phyloP scores from a whole-genome alignment of 2,888 invertebrate genomes.

The Diplolepis rosae region DNA sequence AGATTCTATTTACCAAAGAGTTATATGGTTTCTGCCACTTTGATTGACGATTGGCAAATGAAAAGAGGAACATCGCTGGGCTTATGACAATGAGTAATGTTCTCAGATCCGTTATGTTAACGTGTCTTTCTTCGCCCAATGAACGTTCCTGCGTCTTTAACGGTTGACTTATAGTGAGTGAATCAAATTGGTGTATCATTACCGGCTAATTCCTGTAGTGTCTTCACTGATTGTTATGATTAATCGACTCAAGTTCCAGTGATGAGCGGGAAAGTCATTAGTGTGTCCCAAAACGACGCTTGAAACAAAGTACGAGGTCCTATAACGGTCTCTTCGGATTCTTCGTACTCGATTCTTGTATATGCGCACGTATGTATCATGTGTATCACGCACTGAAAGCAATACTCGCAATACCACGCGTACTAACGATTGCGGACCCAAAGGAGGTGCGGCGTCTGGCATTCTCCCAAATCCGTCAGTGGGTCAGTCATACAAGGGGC shows the following conservation, averaged over 20 bases:
- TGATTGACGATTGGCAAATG: not conserved
- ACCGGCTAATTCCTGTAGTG: not conserved
- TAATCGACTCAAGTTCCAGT: not conserved
- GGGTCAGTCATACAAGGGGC: conserved; percentile 62
- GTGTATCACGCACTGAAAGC: conserved; percentile 30
- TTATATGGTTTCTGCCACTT: not conserved
- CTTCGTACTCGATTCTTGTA: not conserved
- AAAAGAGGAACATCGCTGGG: not conserved
- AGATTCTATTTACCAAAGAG: not conserved
- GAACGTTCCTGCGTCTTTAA: conserved; percentile 61
- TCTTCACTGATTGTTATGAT: conserved; percentile 8
- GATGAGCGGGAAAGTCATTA: not conserved
- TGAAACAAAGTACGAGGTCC: conserved; percentile 24
- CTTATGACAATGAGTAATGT: conserved; percentile 28
- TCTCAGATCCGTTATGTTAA: conserved; percentile 70
- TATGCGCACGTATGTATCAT: conserved; percentile 6
- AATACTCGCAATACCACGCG: not conserved
- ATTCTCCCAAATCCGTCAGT: conserved; percentile 68
- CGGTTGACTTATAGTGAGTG: conserved; percentile 66
- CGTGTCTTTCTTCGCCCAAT: conserved; percentile 63
- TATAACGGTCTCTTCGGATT: conserved; percentile 50
- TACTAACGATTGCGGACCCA: conserved; percentile 34
- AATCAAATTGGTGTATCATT: conserved; percentile 60
- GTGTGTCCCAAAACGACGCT: conserved; percentile 24
- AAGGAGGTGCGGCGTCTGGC: conserved; percentile 45